phyloP scores from a whole-genome alignment of 2,888 invertebrate species.

The Caenorhabditis panamensis region DNA sequence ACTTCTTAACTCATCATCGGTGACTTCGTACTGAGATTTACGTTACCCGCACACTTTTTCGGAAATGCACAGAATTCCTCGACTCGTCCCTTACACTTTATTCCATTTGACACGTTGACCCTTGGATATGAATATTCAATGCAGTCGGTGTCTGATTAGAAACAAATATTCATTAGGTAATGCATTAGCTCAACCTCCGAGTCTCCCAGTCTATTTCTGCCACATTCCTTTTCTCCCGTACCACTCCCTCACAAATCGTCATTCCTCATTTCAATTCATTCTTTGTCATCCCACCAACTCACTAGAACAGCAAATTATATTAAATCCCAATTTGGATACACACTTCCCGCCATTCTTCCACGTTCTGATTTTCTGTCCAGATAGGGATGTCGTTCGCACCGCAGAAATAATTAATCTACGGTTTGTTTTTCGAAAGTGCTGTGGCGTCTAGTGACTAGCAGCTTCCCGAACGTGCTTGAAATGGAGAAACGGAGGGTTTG shows the following conservation, averaged over 20 bases:
- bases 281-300: slow-evolving; percentile 20
- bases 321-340: slow-evolving; percentile 29
- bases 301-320: slow-evolving; percentile 23
- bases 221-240: not conserved
- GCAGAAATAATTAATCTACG: slow-evolving; percentile 55
- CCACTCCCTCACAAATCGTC: slow-evolving; percentile 15
- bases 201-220: not conserved
- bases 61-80: not conserved
- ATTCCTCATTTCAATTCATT: slow-evolving; percentile 4
- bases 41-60: slow-evolving; percentile 43
- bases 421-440: slow-evolving; percentile 48
- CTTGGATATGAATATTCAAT: slow-evolving; percentile 42
- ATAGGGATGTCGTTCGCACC: slow-evolving; percentile 35
- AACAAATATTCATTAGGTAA: slow-evolving; percentile 50
- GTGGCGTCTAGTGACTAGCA: slow-evolving; percentile 15
- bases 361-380: slow-evolving; percentile 53
- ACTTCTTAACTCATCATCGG: slow-evolving; percentile 60
- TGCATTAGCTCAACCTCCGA: not conserved
- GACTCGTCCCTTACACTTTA: not conserved
- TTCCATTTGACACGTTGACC: slow-evolving; percentile 20
- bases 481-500: not conserved
- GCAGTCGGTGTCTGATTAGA: slow-evolving; percentile 34
- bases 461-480: not conserved
- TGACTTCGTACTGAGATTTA: slow-evolving; percentile 56
- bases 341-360: slow-evolving; percentile 24